phyloP scores from a whole-genome alignment of 2,797 vertebrate species.

The Phyllotis vaccarum region DNA sequence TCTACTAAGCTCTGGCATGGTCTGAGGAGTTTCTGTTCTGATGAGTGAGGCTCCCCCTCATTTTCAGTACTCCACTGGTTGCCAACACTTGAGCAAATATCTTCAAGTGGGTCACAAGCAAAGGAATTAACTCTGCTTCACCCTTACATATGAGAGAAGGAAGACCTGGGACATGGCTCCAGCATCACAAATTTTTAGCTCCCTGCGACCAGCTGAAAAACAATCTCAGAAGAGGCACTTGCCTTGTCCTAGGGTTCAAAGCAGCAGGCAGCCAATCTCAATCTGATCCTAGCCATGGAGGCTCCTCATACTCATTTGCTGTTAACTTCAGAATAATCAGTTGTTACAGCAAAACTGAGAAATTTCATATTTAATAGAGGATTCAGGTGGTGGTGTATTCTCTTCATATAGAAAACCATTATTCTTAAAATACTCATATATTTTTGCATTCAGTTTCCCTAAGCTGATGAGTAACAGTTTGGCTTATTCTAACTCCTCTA shows the following conservation, averaged over 20 bases:
- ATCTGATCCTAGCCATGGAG: no score
- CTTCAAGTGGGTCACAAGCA: neutral
- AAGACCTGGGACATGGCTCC: neutral
- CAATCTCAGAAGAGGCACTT: neutral
- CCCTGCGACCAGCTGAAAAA: neutral
- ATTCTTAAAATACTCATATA: constrained; percentile 64
- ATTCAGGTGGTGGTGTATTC: constrained; percentile 14
- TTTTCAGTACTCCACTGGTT: neutral
- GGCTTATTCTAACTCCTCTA: constrained; percentile 84
- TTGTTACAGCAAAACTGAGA: neutral
- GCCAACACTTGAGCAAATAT: neutral
- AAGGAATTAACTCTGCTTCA: neutral
- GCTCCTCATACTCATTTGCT: no score
- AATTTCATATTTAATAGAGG: neutral
- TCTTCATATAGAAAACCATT: constrained; percentile 58
- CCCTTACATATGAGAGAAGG: neutral
- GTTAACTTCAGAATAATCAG: neutral
- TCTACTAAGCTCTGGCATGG: fast-evolving
- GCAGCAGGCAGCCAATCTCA: constrained; percentile 50
- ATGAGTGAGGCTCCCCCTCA: neutral
- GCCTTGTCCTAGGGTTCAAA: neutral
- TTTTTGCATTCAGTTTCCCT: constrained; percentile 74
- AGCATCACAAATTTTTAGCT: neutral
- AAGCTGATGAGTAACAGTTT: constrained; percentile 77
- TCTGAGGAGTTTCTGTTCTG: neutral